A percentile compares a stretch with the other conserved stretches of the same genome.
These are phyloP conservation scores for Ochropleura plecta DNA, from an alignment of 2,888 invertebrate genomes.

Conservation along the genomic window DNA sequence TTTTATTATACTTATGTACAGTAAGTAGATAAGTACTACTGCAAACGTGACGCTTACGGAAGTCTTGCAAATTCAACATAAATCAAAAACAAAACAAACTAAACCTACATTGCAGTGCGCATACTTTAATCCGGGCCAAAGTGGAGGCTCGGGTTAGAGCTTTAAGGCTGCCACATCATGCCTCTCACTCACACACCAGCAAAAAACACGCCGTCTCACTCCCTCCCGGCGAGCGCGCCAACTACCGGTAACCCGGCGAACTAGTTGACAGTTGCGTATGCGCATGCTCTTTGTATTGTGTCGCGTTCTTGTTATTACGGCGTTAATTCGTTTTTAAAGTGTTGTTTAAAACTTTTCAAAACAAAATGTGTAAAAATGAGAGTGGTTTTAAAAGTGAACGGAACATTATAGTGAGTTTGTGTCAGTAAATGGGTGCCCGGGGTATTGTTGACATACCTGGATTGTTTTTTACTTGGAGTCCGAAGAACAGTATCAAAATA, in stretches of 20 bases:
- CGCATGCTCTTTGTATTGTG: conserved; percentile 85
- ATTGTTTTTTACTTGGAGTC: conserved; percentile 88
- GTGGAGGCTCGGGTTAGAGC: conserved; percentile 74
- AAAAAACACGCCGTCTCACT: conserved; percentile 67
- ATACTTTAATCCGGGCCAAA: conserved; percentile 76
- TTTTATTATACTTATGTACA: background rate
- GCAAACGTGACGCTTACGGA: conserved; percentile 57
- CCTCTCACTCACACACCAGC: conserved; percentile 64
- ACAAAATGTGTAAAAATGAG: conserved; percentile 54
- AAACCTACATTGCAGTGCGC: conserved; percentile 70
- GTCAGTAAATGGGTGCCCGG: conserved; percentile 88
- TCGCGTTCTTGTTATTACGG: conserved; percentile 65
- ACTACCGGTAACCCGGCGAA: conserved; percentile 80
- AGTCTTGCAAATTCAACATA: conserved; percentile 66
- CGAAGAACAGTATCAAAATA: conserved; percentile 89
- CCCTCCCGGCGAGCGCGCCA: conserved; percentile 73
- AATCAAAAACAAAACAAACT: conserved; percentile 73
- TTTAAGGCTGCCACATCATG: conserved; percentile 74
- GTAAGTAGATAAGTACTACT: conserved; percentile 4
- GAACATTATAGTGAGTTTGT: conserved; percentile 77
- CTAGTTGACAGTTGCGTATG: conserved; percentile 85
- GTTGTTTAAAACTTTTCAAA: conserved; percentile 56
- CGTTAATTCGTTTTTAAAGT: conserved; percentile 58
- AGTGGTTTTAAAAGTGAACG: conserved; percentile 70
- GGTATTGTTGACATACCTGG: conserved; percentile 86